A percentile compares a stretch with the other conserved stretches of the same genome.
phyloP scores from a whole-genome alignment of 1,140 invertebrate genomes.

The Leucophenga varia region DNA sequence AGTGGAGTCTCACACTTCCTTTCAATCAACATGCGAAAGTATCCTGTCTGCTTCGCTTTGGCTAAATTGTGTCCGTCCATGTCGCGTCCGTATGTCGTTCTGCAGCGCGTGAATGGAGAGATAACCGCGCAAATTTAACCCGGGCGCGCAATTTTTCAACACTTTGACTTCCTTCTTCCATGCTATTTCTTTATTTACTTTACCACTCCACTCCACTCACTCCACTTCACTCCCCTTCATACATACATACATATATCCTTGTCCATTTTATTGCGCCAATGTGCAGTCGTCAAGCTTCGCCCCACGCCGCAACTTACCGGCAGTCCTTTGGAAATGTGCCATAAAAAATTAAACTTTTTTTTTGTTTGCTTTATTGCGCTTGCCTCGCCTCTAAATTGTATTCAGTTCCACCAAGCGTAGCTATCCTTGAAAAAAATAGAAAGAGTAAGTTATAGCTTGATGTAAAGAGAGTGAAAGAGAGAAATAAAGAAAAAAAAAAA shows the following conservation, averaged over 20 bases:
- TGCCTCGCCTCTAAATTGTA: conserved; percentile 18
- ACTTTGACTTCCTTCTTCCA: conserved; percentile 36
- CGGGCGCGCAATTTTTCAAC: conserved; percentile 47
- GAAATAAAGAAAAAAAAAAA: neutral
- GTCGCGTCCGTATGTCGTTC: conserved; percentile 6
- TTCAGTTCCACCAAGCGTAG: too few species aligned
- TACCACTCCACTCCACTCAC: conserved; percentile 7
- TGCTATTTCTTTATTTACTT: conserved; percentile 28
- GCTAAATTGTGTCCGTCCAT: neutral
- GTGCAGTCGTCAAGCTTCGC: conserved; percentile 35
- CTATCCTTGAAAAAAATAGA: too few species aligned
- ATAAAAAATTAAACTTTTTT: too few species aligned
- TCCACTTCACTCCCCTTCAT: neutral
- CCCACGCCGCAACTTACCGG: too few species aligned
- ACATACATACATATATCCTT: conserved; percentile 8
- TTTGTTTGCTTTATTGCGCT: conserved; percentile 47
- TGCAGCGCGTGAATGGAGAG: conserved; percentile 39
- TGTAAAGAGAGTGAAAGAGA: neutral
- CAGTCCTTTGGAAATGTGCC: too few species aligned
- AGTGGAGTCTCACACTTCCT: too few species aligned
- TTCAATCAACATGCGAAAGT: too few species aligned
- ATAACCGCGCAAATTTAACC: conserved; percentile 33
- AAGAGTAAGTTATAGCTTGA: too few species aligned
- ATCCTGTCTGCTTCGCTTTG: conserved; percentile 35
- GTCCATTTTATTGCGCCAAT: conserved; percentile 49